A percentile compares a stretch with the other conserved stretches of the same genome.
These are phyloP conservation scores for Daktulosphaira vitifoliae DNA, from an alignment of 1,140 invertebrate species.

Conservation along the genomic window DNA sequence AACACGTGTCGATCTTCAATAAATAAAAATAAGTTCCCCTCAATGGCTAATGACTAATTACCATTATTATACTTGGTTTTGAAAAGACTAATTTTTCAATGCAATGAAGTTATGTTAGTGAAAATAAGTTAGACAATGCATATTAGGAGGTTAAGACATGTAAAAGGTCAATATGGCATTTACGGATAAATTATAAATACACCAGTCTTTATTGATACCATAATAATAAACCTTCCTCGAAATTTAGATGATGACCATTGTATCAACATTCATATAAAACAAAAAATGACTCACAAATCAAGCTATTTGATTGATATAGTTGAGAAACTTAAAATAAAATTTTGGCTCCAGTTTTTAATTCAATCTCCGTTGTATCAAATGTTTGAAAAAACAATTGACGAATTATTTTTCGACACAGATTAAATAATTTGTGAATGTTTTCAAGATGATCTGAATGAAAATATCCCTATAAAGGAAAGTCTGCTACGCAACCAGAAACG, in stretches of 20 bases:
- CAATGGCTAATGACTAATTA: too few species aligned
- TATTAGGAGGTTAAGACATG: not conserved
- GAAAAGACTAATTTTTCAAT: not conserved
- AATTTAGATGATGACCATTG: constrained; percentile 1
- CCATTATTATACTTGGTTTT: too few species aligned
- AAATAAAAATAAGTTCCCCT: too few species aligned
- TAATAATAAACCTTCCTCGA: not conserved
- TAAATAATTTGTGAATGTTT: too few species aligned
- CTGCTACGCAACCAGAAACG: constrained; percentile 41
- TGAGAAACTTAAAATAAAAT: not conserved
- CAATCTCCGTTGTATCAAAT: not conserved
- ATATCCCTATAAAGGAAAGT: constrained; percentile 38
- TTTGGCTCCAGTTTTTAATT: not conserved
- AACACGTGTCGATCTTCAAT: too few species aligned
- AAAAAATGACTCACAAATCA: not conserved
- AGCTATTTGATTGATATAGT: too few species aligned
- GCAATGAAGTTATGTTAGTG: not conserved
- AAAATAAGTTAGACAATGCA: too few species aligned
- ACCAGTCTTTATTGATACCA: too few species aligned
- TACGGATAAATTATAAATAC: not conserved
- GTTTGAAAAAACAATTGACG: not conserved
- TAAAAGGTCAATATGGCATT: not conserved
- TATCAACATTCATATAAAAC: not conserved
- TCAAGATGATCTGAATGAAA: constrained; percentile 36
- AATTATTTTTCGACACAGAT: not conserved